phyloP scores from a whole-genome alignment of 2,888 invertebrate species.

The Amiota mariae region DNA sequence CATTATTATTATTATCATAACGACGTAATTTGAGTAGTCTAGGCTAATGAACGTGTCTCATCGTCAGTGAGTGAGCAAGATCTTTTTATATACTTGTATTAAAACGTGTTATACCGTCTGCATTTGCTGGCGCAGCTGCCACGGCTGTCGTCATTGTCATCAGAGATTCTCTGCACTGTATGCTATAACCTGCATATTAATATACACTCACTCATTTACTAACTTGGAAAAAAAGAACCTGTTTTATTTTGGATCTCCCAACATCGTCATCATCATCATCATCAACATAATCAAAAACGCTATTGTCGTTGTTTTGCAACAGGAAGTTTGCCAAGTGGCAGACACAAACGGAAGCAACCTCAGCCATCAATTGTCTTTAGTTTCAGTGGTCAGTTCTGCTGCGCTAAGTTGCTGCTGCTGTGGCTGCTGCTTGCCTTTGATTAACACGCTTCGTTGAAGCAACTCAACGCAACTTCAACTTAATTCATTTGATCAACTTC shows the following conservation, averaged over 20 bases:
- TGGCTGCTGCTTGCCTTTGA: conserved; percentile 5
- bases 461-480: neutral
- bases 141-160: neutral
- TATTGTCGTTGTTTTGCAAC: conserved; percentile 12
- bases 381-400: conserved; percentile 9
- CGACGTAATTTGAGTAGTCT: neutral
- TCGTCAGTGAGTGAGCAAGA: too few relatives aligned
- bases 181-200: conserved; percentile 16
- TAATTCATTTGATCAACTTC: neutral
- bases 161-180: neutral
- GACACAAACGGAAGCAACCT: neutral
- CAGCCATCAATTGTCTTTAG: neutral
- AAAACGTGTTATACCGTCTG: conserved; percentile 11
- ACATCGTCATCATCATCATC: conserved; percentile 15
- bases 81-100: too few relatives aligned
- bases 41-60: too few relatives aligned
- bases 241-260: conserved; percentile 12
- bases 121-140: neutral
- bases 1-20: too few relatives aligned
- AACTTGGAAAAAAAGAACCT: neutral
- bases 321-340: conserved; percentile 25
- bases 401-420: neutral
- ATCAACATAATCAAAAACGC: neutral
- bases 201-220: too few relatives aligned
- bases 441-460: neutral